phyloP scores from a whole-genome alignment of 2,888 invertebrate species.

The Hydraecia micacea region DNA sequence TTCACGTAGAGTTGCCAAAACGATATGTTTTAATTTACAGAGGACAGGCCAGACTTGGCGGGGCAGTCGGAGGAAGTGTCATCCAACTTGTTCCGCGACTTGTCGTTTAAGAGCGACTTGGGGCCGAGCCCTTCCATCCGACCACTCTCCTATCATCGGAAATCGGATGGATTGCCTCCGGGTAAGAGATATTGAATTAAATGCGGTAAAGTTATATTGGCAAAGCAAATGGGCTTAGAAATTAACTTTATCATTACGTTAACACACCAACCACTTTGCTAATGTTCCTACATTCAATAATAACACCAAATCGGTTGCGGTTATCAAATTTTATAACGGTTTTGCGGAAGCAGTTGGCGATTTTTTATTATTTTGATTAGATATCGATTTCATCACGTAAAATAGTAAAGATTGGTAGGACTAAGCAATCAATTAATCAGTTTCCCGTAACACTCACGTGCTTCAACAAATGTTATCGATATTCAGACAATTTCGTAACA shows the following conservation, averaged over 20 bases:
- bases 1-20: constrained; percentile 47
- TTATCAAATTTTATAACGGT: neutral
- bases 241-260: neutral
- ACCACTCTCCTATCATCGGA: constrained; percentile 80
- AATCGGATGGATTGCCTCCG: constrained; percentile 65
- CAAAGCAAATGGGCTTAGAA: neutral
- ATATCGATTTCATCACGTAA: neutral
- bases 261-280: neutral
- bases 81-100: constrained; percentile 77
- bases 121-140: constrained; percentile 69
- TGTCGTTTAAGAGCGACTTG: constrained; percentile 66
- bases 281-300: neutral
- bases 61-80: constrained; percentile 53
- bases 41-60: constrained; percentile 80
- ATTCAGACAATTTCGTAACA: constrained; percentile 1
- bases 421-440: constrained; percentile 3
- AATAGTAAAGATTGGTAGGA: constrained; percentile 18
- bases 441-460: neutral
- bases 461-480: constrained; percentile 10
- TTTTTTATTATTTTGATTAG: constrained; percentile 5
- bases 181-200: constrained; percentile 30
- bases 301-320: neutral
- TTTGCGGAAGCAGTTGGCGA: neutral
- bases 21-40: constrained; percentile 73
- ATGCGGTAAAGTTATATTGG: neutral